Percentiles rank a stretch among this genome's conserved stretches.
Evolutionary conservation across 2,888 invertebrate genomes (phyloP).

Genomic region (Drosophila falleni): DNA sequence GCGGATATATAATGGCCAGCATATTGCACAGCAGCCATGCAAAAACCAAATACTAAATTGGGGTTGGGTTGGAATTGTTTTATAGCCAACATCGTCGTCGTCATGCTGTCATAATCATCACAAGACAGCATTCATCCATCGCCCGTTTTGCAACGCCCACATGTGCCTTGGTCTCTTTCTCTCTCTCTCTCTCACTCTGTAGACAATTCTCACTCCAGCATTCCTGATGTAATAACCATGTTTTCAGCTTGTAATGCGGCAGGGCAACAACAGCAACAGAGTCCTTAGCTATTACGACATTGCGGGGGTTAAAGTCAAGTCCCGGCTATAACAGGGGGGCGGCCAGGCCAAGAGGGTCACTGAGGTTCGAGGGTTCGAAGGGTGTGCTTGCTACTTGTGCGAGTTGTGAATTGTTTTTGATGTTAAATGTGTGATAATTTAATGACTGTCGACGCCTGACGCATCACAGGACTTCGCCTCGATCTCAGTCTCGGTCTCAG

Average conservation of each 20-base stretch:
- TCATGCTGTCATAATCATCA: constrained; percentile 83
- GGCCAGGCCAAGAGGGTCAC: constrained; percentile 21
- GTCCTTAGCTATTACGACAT: constrained; percentile 49
- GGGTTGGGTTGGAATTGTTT: constrained; percentile 60
- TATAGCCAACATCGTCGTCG: constrained; percentile 49
- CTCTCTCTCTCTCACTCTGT: constrained; percentile 9
- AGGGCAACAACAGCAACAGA: constrained; percentile 52
- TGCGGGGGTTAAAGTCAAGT: constrained; percentile 75
- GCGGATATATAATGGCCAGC: constrained; percentile 68
- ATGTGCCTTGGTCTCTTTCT: constrained; percentile 52
- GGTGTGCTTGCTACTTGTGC: constrained; percentile 56
- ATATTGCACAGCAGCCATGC: constrained; percentile 79
- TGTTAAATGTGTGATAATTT: constrained; percentile 85
- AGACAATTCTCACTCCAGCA: constrained; percentile 47
- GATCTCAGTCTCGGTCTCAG: background rate
- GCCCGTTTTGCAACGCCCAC: constrained; percentile 73
- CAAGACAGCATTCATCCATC: constrained; percentile 71
- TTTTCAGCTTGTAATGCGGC: constrained; percentile 84
- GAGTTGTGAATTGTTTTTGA: constrained; percentile 83
- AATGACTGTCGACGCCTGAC: constrained; percentile 83
- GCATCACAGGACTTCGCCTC: constrained; percentile 46
- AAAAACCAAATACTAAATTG: constrained; percentile 70
- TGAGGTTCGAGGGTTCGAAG: constrained; percentile 26
- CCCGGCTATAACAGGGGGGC: constrained; percentile 22
- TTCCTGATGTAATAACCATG: constrained; percentile 85